These are phyloP conservation scores for Noctua janthina DNA, from an alignment of 2,888 invertebrate genomes.

Conservation along the genomic window DNA sequence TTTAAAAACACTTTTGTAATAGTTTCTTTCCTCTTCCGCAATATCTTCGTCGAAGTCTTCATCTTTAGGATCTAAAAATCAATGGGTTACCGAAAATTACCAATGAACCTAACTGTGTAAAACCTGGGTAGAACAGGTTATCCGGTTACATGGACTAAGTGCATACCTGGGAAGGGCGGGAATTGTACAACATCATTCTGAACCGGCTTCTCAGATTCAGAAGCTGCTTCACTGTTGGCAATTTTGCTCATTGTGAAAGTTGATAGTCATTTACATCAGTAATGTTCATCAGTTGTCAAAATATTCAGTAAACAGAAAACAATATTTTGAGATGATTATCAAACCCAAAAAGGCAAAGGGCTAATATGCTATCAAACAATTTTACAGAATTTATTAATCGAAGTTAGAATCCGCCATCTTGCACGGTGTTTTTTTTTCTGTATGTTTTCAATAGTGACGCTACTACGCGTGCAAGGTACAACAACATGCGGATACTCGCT, in stretches of 20 bases:
- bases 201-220: conserved; percentile 85
- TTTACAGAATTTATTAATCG: conserved; percentile 33
- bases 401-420: conserved; percentile 64
- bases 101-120: conserved; percentile 2
- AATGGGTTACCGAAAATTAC: conserved; percentile 10
- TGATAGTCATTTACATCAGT: conserved; percentile 52
- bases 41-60: conserved; percentile 89
- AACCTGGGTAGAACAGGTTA: background rate
- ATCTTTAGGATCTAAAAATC: conserved; percentile 82
- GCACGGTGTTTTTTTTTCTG: conserved; percentile 45
- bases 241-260: conserved; percentile 81
- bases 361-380: conserved; percentile 18
- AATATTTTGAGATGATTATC: background rate
- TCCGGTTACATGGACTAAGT: background rate
- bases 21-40: conserved; percentile 87
- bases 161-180: conserved; percentile 86
- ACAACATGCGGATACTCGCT: conserved; percentile 6
- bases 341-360: background rate
- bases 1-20: conserved; percentile 87
- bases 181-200: conserved; percentile 77
- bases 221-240: conserved; percentile 75
- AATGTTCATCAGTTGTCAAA: conserved; percentile 34
- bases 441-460: conserved; percentile 47
- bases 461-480: background rate
- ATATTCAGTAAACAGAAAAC: conserved; percentile 4